A percentile compares a stretch with the other conserved stretches of the same genome.
These are phyloP conservation scores for Coluber constrictor DNA, from an alignment of 2,797 vertebrate genomes.

Conservation along the genomic window DNA sequence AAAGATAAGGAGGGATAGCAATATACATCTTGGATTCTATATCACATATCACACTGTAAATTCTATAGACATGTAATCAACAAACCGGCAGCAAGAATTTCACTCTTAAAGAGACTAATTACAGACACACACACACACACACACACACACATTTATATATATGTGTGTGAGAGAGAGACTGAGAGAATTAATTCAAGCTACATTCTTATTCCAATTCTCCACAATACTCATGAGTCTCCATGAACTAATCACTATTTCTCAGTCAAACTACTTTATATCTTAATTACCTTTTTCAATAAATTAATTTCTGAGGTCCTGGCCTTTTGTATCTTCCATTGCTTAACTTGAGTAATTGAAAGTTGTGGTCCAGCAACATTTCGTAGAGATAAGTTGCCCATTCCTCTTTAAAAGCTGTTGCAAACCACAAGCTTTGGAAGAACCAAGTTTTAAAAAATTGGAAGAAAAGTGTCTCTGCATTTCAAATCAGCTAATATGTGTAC, in stretches of 20 bases:
- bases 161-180: not conserved
- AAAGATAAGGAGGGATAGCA: not conserved
- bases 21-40: not conserved
- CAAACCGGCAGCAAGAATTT: not conserved
- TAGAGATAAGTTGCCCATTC: not conserved
- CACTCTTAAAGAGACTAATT: not conserved
- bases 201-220: not conserved
- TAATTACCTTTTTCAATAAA: not conserved
- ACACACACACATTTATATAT: too few species aligned
- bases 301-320: not conserved
- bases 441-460: not conserved
- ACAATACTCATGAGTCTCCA: not conserved
- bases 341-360: not conserved
- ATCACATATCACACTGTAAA: not conserved
- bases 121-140: not conserved
- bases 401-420: not conserved
- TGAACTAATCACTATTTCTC: not conserved
- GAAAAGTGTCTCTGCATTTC: not conserved
- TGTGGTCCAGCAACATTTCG: not conserved
- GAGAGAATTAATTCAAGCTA: not conserved
- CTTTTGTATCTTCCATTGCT: not conserved
- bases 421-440: not conserved
- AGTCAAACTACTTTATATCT: not conserved
- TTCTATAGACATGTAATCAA: not conserved
- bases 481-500: not conserved